These are phyloP conservation scores for Lottia gigantea DNA, from an alignment of 2,888 invertebrate genomes.

Conservation along the genomic window DNA sequence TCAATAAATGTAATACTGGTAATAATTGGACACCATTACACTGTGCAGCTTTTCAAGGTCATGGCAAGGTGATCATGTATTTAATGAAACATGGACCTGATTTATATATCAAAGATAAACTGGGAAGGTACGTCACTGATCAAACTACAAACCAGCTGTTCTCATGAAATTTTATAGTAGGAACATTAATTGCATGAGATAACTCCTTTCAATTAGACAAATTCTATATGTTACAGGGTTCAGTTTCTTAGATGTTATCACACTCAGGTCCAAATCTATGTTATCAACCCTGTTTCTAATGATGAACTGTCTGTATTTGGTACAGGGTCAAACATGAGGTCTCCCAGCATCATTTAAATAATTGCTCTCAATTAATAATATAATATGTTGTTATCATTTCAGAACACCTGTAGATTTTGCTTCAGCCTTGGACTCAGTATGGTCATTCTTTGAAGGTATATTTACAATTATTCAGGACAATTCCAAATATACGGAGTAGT, in stretches of 20 bases:
- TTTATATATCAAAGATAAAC: slow-evolving; percentile 49
- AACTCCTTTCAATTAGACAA: no score
- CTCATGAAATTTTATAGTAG: background rate
- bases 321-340: no score
- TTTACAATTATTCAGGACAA: background rate
- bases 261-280: no score
- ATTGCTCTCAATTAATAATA: no score
- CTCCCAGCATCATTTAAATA: no score
- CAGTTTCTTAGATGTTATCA: no score
- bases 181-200: no score
- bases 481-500: no score
- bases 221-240: no score
- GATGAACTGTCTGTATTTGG: no score
- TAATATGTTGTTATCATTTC: slow-evolving; percentile 22
- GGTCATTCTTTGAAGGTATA: slow-evolving; percentile 64
- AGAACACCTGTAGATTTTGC: slow-evolving; percentile 63
- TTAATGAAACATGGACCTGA: slow-evolving; percentile 58
- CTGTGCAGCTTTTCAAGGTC: slow-evolving; percentile 64
- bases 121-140: slow-evolving; percentile 49
- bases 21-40: slow-evolving; percentile 63
- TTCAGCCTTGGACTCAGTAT: slow-evolving; percentile 63
- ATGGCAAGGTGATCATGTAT: slow-evolving; percentile 64
- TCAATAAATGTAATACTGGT: slow-evolving; percentile 58
- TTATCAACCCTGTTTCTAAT: no score
- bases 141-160: no score